Percentiles rank a stretch among this genome's conserved stretches.
Evolutionary conservation across 1,140 invertebrate species (phyloP).

Genomic region (Hypothenemus hampei): DNA sequence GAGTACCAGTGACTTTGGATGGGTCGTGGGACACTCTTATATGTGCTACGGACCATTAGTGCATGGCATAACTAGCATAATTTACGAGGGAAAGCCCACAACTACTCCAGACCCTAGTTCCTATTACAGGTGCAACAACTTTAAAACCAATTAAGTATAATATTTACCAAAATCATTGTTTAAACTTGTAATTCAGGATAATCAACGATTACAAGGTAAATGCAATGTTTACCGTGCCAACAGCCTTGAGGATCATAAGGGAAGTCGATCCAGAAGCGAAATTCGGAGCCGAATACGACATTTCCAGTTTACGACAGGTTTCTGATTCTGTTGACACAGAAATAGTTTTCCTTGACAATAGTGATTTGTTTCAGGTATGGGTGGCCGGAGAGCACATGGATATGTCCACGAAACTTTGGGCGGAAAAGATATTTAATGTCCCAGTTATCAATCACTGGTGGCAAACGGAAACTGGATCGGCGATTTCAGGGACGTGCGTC

Average conservation of each 20-base stretch:
- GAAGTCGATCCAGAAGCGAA: conserved; percentile 66
- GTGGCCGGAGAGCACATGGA: conserved; percentile 94
- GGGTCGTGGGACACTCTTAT: conserved; percentile 93
- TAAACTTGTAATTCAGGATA: conserved; percentile 54
- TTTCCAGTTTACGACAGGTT: conserved; percentile 69
- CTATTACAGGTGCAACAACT: conserved; percentile 66
- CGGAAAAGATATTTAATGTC: conserved; percentile 71
- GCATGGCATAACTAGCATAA: conserved; percentile 74
- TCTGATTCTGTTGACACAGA: no score
- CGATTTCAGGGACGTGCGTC: conserved; percentile 78
- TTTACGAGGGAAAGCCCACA: conserved; percentile 94
- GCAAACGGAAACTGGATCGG: conserved; percentile 92
- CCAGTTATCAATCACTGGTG: conserved; percentile 93
- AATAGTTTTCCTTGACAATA: no score
- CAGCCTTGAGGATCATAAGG: conserved; percentile 79
- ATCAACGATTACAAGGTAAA: conserved; percentile 82
- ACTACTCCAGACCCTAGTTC: conserved; percentile 86
- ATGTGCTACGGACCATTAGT: conserved; percentile 88
- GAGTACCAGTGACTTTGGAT: conserved; percentile 78
- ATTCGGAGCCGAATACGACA: conserved; percentile 63
- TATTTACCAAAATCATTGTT: background rate
- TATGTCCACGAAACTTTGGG: conserved; percentile 84
- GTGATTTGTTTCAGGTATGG: conserved; percentile 58
- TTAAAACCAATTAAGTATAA: background rate
- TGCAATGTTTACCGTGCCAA: conserved; percentile 84